These are phyloP conservation scores for Aporophyla lueneburgensis DNA, from an alignment of 2,888 invertebrate species.

Conservation along the genomic window DNA sequence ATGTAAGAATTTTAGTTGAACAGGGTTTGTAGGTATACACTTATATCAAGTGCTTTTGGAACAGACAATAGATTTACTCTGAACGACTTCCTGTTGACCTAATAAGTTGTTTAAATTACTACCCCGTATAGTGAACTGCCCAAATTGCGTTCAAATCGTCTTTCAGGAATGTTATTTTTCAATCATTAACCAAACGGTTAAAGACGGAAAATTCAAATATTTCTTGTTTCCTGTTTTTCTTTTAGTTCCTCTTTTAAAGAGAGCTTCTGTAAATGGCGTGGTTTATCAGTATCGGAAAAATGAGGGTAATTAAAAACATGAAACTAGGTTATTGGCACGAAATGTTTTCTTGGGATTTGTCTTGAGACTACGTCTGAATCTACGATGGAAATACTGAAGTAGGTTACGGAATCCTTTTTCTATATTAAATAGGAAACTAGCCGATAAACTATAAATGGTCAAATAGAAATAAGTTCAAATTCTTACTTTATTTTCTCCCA, in stretches of 20 bases:
- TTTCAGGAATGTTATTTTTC: not conserved
- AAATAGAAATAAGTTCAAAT: not conserved
- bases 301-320: conserved; percentile 47
- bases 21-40: not conserved
- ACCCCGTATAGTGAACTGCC: not conserved
- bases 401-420: not conserved
- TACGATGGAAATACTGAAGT: not conserved
- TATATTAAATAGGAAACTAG: conserved; percentile 1
- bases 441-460: not conserved
- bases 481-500: not conserved
- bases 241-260: not conserved
- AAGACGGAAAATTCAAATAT: not conserved
- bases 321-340: conserved; percentile 26
- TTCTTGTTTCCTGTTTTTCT: not conserved
- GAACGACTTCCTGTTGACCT: not conserved
- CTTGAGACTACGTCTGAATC: not conserved
- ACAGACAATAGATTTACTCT: not conserved
- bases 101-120: not conserved
- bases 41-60: not conserved
- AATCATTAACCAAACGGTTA: not conserved
- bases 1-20: not conserved
- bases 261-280: conserved; percentile 8
- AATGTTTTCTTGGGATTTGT: conserved; percentile 7
- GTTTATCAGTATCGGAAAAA: conserved; percentile 49
- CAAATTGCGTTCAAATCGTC: not conserved